phyloP scores from a whole-genome alignment of 2,888 invertebrate genomes.

The Apamea monoglypha region DNA sequence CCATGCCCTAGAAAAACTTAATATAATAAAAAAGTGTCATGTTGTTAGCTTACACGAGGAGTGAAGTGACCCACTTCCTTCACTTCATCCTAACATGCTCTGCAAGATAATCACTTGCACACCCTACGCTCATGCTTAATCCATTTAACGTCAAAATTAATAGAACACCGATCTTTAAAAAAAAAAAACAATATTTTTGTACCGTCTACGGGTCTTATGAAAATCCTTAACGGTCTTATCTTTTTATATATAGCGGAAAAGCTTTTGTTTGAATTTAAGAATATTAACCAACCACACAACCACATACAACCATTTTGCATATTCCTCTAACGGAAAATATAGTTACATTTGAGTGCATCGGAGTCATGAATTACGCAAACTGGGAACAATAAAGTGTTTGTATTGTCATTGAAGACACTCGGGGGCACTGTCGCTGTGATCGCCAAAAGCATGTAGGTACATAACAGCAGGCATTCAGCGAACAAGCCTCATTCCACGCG shows the following conservation, averaged over 20 bases:
- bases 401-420: conserved; percentile 80
- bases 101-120: conserved; percentile 23
- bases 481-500: conserved; percentile 88
- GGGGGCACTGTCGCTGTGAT: conserved; percentile 79
- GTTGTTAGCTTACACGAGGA: conserved; percentile 20
- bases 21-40: conserved; percentile 23
- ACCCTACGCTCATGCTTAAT: conserved; percentile 21
- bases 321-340: conserved; percentile 40
- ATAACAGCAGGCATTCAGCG: conserved; percentile 84
- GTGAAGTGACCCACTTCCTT: conserved; percentile 29
- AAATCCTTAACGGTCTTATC: conserved; percentile 37
- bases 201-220: conserved; percentile 18
- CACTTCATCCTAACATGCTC: conserved; percentile 5
- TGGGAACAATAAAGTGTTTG: conserved; percentile 79
- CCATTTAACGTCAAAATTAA: conserved; percentile 10
- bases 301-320: conserved; percentile 42
- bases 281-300: too few relatives aligned
- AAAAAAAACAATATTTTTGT: conserved; percentile 10
- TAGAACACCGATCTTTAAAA: neutral
- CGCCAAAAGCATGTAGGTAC: conserved; percentile 82
- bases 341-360: conserved; percentile 57
- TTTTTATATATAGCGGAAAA: conserved; percentile 31
- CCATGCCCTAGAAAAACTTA: neutral
- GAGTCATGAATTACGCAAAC: conserved; percentile 71
- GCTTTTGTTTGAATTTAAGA: conserved; percentile 32